Evolutionary conservation across 2,888 invertebrate species (phyloP).

Genomic region (Brenthis ino): DNA sequence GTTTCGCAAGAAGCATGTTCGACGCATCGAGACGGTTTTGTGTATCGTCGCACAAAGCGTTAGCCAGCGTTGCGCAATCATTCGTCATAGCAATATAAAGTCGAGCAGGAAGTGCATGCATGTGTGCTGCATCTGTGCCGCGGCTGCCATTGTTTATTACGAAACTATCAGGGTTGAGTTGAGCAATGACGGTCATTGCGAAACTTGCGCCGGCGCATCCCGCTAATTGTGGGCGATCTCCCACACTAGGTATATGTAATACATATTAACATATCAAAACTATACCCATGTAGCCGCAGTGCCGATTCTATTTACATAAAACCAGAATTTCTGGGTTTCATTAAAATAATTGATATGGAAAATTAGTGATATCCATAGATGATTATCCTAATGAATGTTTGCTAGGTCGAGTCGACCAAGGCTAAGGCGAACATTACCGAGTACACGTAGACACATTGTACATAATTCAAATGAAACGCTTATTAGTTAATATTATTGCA

Average conservation of each 20-base stretch:
- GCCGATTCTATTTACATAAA: too few species aligned
- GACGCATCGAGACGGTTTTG: conserved; percentile 61
- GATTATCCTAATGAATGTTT: neutral
- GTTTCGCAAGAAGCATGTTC: conserved; percentile 60
- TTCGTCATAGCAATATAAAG: conserved; percentile 67
- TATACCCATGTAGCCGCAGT: neutral
- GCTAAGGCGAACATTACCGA: conserved; percentile 23
- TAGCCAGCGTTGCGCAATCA: conserved; percentile 72
- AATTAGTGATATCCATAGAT: neutral
- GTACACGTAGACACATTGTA: conserved; percentile 19
- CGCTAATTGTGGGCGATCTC: conserved; percentile 76
- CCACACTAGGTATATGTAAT: conserved; percentile 37
- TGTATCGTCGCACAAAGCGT: conserved; percentile 61
- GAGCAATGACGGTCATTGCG: conserved; percentile 73
- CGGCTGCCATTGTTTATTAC: conserved; percentile 76
- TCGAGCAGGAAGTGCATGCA: conserved; percentile 80
- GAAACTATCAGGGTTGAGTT: conserved; percentile 81
- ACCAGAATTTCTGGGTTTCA: too few species aligned
- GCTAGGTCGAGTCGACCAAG: conserved; percentile 18
- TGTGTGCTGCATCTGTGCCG: conserved; percentile 78
- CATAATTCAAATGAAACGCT: conserved; percentile 33
- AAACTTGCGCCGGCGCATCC: conserved; percentile 69
- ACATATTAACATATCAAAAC: neutral
- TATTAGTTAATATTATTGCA: conserved; percentile 69
- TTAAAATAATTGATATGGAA: too few species aligned